Evolutionary conservation across 2,888 invertebrate genomes (phyloP), one percentile per base, ranked within the genome.

Genomic region (Mongoloraphidia duomilia): DNA sequence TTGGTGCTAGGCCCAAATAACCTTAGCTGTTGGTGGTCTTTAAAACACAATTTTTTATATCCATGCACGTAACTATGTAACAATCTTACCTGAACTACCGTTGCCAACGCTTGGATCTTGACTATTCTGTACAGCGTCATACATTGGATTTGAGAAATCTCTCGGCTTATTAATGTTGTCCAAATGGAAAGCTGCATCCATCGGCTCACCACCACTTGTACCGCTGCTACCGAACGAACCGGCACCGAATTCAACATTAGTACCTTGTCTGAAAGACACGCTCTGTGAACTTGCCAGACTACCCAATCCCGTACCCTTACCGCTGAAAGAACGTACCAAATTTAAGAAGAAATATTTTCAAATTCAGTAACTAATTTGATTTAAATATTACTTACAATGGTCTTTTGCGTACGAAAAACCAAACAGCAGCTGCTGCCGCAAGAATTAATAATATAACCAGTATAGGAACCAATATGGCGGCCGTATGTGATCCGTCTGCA

Each of bases 121-220:
- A 46, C 76, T 77, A 54, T 80, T 73, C 56, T 83, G 82, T 49
- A 84, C 85, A 44, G 90, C 91, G 63, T 97, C 96, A 68, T 96
- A 97, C 88, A 96, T 94, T 44, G 96, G 96, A 72, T 97, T 97
- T 62, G 90, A 87, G 73, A 97, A 97, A 69, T 97, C 95, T 47
- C 94, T 74, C 50, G 82, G 83, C 67, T 89, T 90, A 57, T 80
- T 77, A 3, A 84, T 77, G 53, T 88, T 84, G 60, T 85, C 84
- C 59, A 90, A 68, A 60, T 78, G 83, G 67, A 89, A 89, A 51
- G 85, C 87, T 39, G 81, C 80, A 61, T 87, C 89, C 36, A 82
- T 68, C 9, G 83, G 81, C 64, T 80, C 79, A 1, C 68, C 63
- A 63, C 68, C 66, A 47, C 71, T 63, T 55, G 61, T 65, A 60